These are phyloP conservation scores for Microctonus brassicae DNA, from an alignment of 2,888 invertebrate species.

Conservation along the genomic window DNA sequence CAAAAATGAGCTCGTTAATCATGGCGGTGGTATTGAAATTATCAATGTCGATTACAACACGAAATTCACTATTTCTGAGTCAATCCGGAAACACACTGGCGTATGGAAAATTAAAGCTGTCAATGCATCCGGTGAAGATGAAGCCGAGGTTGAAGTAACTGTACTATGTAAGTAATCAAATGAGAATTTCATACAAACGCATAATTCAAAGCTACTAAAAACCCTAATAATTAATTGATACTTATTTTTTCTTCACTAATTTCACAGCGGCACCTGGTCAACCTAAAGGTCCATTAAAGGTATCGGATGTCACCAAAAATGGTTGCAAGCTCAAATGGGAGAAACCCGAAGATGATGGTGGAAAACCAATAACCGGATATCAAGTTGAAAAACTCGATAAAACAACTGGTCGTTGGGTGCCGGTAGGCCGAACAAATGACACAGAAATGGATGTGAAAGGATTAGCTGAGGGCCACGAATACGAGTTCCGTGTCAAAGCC, in stretches of 20 bases:
- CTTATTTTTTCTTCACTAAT: background rate
- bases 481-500: slow-evolving; percentile 93
- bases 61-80: slow-evolving; percentile 84
- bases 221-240: background rate
- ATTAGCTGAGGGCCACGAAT: slow-evolving; percentile 91
- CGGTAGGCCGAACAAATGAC: slow-evolving; percentile 89
- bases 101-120: slow-evolving; percentile 90
- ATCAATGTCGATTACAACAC: slow-evolving; percentile 92
- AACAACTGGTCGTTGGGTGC: slow-evolving; percentile 92
- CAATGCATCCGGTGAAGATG: slow-evolving; percentile 92
- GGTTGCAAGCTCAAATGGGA: slow-evolving; percentile 94
- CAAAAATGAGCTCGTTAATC: slow-evolving; percentile 81
- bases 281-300: slow-evolving; percentile 91
- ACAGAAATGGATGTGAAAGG: slow-evolving; percentile 91
- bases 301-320: slow-evolving; percentile 88
- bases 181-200: too few relatives aligned
- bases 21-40: slow-evolving; percentile 80
- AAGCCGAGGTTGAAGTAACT: slow-evolving; percentile 94
- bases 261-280: slow-evolving; percentile 81
- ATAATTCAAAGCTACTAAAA: too few relatives aligned
- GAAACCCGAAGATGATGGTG: slow-evolving; percentile 95
- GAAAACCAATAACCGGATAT: slow-evolving; percentile 92
- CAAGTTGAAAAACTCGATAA: slow-evolving; percentile 95
- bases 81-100: slow-evolving; percentile 87
- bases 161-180: slow-evolving; percentile 76